phyloP scores from a whole-genome alignment of 2,113 vertebrate species.

The Connochaetes taurinus region DNA sequence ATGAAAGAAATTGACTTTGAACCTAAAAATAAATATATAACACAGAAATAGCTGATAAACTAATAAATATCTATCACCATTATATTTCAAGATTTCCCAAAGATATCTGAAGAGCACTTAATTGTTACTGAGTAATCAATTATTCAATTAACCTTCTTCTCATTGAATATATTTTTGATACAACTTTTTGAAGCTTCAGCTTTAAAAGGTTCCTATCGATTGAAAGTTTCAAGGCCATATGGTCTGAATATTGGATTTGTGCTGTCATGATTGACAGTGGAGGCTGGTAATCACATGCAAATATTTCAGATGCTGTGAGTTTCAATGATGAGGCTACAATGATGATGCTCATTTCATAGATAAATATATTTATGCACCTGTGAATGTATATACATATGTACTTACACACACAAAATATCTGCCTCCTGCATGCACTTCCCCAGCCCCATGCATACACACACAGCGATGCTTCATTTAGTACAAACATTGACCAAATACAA shows the following conservation, averaged over 20 bases:
- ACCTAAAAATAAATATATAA: conserved; percentile 70
- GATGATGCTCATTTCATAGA: not conserved
- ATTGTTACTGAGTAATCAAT: conserved; percentile 82
- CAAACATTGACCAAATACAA: conserved; percentile 14
- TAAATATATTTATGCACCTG: not conserved
- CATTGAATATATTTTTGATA: conserved; percentile 82
- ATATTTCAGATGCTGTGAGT: conserved; percentile 71
- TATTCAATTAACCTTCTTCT: conserved; percentile 84
- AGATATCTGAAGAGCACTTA: conserved; percentile 80
- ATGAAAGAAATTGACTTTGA: conserved; percentile 71
- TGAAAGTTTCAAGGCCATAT: conserved; percentile 77
- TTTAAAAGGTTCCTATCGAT: conserved; percentile 83
- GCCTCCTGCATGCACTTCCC: not conserved
- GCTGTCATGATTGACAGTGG: conserved; percentile 72
- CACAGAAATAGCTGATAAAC: conserved; percentile 69
- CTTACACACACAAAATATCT: not conserved
- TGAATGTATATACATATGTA: not conserved
- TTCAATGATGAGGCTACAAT: conserved; percentile 31
- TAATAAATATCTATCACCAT: conserved; percentile 78
- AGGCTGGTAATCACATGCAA: conserved; percentile 72
- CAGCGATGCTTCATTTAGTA: not conserved
- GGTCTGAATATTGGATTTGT: conserved; percentile 78
- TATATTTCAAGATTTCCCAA: conserved; percentile 74
- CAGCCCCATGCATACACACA: not conserved
- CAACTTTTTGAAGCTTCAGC: conserved; percentile 78